phyloP scores from a whole-genome alignment of 1,140 invertebrate species.

The Nasonia giraulti region DNA sequence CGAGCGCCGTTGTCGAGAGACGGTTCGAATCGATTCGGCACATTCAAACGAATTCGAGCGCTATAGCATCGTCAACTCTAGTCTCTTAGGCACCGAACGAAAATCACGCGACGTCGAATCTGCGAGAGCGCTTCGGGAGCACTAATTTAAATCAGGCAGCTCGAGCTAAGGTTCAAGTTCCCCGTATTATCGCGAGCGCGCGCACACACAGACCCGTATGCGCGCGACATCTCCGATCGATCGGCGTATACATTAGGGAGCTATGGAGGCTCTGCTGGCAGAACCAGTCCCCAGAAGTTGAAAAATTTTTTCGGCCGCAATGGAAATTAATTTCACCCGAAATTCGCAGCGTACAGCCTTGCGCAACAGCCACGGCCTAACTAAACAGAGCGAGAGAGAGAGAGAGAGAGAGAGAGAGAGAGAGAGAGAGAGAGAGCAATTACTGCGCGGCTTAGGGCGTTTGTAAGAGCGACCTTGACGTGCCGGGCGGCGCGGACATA shows the following conservation, averaged over 20 bases:
- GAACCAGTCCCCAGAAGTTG: constrained; percentile 27
- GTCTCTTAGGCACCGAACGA: no score
- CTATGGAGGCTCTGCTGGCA: not conserved
- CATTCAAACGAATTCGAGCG: constrained; percentile 32
- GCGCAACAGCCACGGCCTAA: not conserved
- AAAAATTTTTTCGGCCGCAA: not conserved
- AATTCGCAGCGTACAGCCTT: constrained; percentile 25
- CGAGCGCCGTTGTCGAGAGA: not conserved
- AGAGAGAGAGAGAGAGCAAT: constrained; percentile 35
- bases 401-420: no score
- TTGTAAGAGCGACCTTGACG: constrained; percentile 64
- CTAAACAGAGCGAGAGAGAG: not conserved
- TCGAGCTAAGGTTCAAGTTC: not conserved
- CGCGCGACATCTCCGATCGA: constrained; percentile 17
- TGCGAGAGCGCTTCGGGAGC: no score
- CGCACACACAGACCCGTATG: not conserved
- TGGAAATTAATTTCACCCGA: constrained; percentile 32
- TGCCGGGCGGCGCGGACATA: constrained; percentile 48
- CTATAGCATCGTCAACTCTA: no score
- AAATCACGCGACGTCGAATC: no score
- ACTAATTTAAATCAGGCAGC: no score
- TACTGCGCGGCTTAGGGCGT: constrained; percentile 38
- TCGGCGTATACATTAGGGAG: constrained; percentile 11
- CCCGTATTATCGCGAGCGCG: no score
- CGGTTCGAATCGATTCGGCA: constrained; percentile 32